These are phyloP conservation scores for Liposcelis brunnea DNA, from an alignment of 2,888 invertebrate species.

Conservation along the genomic window DNA sequence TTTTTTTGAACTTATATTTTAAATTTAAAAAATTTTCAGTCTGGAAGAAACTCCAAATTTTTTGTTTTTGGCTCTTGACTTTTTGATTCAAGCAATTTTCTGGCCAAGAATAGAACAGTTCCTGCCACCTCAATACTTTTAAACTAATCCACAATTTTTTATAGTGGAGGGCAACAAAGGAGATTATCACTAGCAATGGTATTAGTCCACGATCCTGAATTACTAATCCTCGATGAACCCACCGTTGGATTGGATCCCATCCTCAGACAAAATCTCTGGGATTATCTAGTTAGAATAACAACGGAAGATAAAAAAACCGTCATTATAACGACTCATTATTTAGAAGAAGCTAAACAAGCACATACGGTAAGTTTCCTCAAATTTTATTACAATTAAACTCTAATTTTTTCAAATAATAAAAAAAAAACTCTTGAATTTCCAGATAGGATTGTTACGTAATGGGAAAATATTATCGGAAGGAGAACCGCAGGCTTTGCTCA, in stretches of 20 bases:
- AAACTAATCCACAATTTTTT: too few species aligned
- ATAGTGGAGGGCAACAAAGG: constrained; percentile 32
- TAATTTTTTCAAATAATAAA: too few species aligned
- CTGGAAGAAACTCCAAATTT: too few species aligned
- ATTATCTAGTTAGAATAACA: constrained; percentile 27
- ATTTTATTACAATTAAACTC: too few species aligned
- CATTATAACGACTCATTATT: constrained; percentile 34
- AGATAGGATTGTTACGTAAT: constrained; percentile 33
- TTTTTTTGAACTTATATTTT: too few species aligned
- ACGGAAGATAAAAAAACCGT: constrained; percentile 26
- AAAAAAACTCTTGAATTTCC: too few species aligned
- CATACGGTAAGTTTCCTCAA: constrained; percentile 20
- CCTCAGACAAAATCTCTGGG: constrained; percentile 28
- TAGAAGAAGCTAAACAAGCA: constrained; percentile 30
- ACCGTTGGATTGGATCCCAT: constrained; percentile 33
- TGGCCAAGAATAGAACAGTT: too few species aligned
- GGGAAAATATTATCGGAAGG: constrained; percentile 31
- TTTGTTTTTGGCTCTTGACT: too few species aligned
- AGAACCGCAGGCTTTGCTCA: constrained; percentile 24
- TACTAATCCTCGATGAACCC: constrained; percentile 32
- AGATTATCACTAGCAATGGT: constrained; percentile 32
- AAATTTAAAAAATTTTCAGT: too few species aligned
- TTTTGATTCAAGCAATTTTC: too few species aligned
- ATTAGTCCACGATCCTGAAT: constrained; percentile 29
- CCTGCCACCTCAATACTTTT: too few species aligned